A percentile compares a stretch with the other conserved stretches of the same genome.
phyloP scores from a whole-genome alignment of 2,888 invertebrate species.

The Chaitophorus viminalis region DNA sequence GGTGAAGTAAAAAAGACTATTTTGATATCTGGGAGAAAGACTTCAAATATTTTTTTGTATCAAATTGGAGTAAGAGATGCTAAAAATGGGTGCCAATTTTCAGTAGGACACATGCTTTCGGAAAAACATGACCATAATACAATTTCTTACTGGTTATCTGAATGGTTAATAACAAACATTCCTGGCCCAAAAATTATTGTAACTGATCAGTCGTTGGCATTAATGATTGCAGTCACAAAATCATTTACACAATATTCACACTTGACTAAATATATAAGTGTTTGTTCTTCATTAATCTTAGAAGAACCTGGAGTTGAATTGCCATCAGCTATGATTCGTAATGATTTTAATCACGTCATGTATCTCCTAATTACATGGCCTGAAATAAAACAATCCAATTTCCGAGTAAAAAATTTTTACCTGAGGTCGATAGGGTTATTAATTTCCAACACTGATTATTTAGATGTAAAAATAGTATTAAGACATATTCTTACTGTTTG shows the following conservation, averaged over 20 bases:
- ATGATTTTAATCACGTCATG: conserved; percentile 7
- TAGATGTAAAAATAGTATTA: conserved; percentile 4
- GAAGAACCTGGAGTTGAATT: not conserved
- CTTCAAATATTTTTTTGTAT: not conserved
- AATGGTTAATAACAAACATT: conserved; percentile 14
- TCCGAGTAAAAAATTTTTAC: conserved; percentile 10
- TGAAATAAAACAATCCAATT: conserved; percentile 7
- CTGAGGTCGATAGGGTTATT: not conserved
- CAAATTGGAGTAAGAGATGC: conserved; percentile 20
- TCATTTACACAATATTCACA: conserved; percentile 13
- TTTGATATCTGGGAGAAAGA: conserved; percentile 6
- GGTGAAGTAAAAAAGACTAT: conserved; percentile 6
- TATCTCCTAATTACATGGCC: not conserved
- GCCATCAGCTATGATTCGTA: not conserved
- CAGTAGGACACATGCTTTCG: conserved; percentile 33
- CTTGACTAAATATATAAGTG: conserved; percentile 20
- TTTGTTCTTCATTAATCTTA: not conserved
- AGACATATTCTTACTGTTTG: conserved; percentile 27
- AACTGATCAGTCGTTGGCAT: conserved; percentile 16
- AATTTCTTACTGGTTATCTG: conserved; percentile 17
- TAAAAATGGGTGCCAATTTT: not conserved
- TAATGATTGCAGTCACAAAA: conserved; percentile 20
- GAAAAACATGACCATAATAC: conserved; percentile 47
- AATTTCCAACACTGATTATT: not conserved
- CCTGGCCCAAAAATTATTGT: conserved; percentile 18